phyloP scores from a whole-genome alignment of 92 coral and sea anemone species.

The Zoanthus sansibaricus region DNA sequence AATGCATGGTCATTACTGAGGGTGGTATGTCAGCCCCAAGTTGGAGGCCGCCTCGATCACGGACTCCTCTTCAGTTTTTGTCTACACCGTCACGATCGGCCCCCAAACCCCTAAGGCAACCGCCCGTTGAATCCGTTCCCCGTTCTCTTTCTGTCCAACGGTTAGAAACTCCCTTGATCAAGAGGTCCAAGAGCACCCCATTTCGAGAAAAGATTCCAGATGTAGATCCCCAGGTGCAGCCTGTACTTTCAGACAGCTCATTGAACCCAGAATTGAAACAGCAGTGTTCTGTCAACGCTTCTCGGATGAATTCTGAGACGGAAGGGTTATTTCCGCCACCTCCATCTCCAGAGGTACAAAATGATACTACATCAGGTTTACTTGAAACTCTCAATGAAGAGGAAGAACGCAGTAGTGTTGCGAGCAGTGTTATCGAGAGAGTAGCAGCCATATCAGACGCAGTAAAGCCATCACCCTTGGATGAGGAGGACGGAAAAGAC shows the following conservation, averaged over 20 bases:
- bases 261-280: constrained; percentile 51
- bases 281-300: constrained; percentile 42
- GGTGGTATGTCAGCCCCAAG: constrained; percentile 71
- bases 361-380: constrained; percentile 22
- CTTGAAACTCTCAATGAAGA: constrained; percentile 84
- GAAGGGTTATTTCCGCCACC: constrained; percentile 86
- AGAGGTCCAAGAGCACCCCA: constrained; percentile 83
- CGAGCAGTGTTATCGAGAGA: constrained; percentile 53
- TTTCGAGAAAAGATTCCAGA: constrained; percentile 56
- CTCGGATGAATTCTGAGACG: constrained; percentile 28
- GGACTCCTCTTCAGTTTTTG: constrained; percentile 82
- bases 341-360: constrained; percentile 81
- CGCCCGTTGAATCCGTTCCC: constrained; percentile 78
- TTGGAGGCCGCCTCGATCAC: constrained; percentile 87
- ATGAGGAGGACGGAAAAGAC: constrained; percentile 39
- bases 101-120: constrained; percentile 82
- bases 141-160: constrained; percentile 74
- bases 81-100: constrained; percentile 80
- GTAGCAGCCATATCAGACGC: neutral
- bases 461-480: constrained; percentile 59
- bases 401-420: constrained; percentile 81
- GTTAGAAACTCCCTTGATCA: constrained; percentile 42
- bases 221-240: constrained; percentile 51
- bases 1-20: constrained; percentile 50
- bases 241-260: constrained; percentile 82